A percentile compares a stretch with the other conserved stretches of the same genome.
These are phyloP conservation scores for Karalla daura DNA, from an alignment of 2,797 vertebrate species.

Conservation along the genomic window DNA sequence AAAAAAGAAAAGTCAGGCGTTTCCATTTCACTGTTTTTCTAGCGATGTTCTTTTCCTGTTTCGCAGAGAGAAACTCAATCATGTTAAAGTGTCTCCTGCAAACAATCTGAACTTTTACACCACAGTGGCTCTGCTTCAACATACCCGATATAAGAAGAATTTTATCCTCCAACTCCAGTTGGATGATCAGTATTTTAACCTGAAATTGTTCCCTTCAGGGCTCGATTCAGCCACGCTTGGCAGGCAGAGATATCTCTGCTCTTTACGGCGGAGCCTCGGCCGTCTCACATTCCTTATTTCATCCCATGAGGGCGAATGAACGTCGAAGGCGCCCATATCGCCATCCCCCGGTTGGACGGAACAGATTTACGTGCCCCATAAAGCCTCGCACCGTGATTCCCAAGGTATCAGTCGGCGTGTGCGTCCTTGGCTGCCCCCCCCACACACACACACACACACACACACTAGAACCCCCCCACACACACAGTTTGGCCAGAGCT, in stretches of 20 bases:
- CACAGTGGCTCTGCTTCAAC: neutral
- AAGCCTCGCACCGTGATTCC: slow-evolving; percentile 14
- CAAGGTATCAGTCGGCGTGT: slow-evolving; percentile 6
- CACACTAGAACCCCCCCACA: neutral
- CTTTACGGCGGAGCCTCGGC: neutral
- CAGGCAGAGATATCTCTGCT: neutral
- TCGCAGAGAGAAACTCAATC: neutral
- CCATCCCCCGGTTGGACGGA: neutral
- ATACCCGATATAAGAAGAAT: neutral
- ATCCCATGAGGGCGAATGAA: slow-evolving; percentile 9
- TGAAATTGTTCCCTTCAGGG: neutral
- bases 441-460: neutral
- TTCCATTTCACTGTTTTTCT: neutral
- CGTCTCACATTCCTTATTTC: neutral
- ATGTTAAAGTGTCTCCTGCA: slow-evolving; percentile 7
- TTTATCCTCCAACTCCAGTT: neutral
- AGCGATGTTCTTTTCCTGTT: neutral
- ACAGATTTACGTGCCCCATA: slow-evolving; percentile 20
- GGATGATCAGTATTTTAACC: neutral
- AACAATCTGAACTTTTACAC: slow-evolving; percentile 5
- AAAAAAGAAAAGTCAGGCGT: too few relatives aligned
- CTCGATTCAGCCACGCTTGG: neutral
- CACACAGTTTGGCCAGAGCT: neutral
- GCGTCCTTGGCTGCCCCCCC: slow-evolving; percentile 27
- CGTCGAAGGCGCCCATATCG: slow-evolving; percentile 18